These are phyloP conservation scores for Acromyrmex echinatior DNA, from an alignment of 1,140 invertebrate genomes.

Conservation along the genomic window DNA sequence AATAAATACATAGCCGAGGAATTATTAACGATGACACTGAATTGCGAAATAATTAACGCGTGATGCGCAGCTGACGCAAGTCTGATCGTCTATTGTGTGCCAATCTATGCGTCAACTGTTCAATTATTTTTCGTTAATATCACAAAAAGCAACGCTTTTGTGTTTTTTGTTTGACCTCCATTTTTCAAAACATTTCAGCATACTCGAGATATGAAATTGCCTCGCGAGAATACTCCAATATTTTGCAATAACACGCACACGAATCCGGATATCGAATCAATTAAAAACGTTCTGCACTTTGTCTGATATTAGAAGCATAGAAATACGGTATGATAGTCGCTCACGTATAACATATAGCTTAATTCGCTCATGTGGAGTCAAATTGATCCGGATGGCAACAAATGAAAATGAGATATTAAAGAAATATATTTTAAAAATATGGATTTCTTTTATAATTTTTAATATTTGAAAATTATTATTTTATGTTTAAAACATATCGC, in stretches of 20 bases:
- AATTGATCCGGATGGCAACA: too few relatives aligned
- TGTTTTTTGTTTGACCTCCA: not conserved
- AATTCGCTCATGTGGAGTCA: too few relatives aligned
- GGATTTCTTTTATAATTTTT: too few relatives aligned
- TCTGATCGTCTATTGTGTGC: slow-evolving; percentile 28
- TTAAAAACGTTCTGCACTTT: slow-evolving; percentile 26
- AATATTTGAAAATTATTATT: too few relatives aligned
- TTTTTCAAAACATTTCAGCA: slow-evolving; percentile 2
- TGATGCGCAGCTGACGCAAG: slow-evolving; percentile 20
- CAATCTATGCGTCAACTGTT: slow-evolving; percentile 5
- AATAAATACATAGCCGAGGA: not conserved
- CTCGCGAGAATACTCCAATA: slow-evolving; percentile 38
- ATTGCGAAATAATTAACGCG: slow-evolving; percentile 52
- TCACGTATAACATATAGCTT: not conserved
- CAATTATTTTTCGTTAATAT: slow-evolving; percentile 52
- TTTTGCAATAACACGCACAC: slow-evolving; percentile 22
- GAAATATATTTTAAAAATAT: too few relatives aligned
- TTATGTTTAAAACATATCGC: too few relatives aligned
- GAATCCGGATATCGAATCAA: slow-evolving; percentile 25
- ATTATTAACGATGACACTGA: slow-evolving; percentile 20
- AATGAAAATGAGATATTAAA: too few relatives aligned
- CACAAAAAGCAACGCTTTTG: not conserved
- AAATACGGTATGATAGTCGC: not conserved
- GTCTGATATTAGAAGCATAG: not conserved
- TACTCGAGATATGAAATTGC: slow-evolving; percentile 28